Conservation (phyloP, 2,888 invertebrate species). For the Crocallis elinguaria region DNA sequence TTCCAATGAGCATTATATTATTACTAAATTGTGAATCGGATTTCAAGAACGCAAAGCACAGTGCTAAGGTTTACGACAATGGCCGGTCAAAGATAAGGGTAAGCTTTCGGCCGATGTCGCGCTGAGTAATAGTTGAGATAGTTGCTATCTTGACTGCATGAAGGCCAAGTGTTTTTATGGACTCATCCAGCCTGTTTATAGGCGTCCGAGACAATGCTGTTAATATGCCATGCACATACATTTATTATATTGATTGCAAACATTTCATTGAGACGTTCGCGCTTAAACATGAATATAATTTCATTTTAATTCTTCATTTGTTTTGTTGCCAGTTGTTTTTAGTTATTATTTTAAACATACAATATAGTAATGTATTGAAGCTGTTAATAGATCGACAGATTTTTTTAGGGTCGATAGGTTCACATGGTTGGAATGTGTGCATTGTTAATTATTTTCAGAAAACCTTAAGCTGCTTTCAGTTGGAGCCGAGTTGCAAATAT, state of each 20-base stretch:
- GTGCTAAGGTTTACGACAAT: constrained; percentile 47
- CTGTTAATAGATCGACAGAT: no score
- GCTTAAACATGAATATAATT: background rate
- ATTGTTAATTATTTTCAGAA: constrained; percentile 17
- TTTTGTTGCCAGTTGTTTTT: background rate
- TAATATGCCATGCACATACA: constrained; percentile 28
- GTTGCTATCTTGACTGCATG: constrained; percentile 60
- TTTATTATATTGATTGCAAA: constrained; percentile 21
- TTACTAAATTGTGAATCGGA: constrained; percentile 48
- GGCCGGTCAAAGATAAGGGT: constrained; percentile 56
- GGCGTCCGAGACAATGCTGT: constrained; percentile 41
- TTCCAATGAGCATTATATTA: constrained; percentile 39
- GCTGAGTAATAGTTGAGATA: constrained; percentile 72
- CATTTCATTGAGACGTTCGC: constrained; percentile 4
- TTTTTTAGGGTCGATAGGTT: no score
- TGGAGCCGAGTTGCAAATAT: constrained; percentile 35
- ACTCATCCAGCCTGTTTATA: constrained; percentile 49
- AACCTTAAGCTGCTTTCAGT: constrained; percentile 20
- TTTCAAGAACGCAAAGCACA: constrained; percentile 46
- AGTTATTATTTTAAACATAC: no score
- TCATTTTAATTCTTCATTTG: background rate
- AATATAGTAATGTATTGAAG: no score
- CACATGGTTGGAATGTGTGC: background rate
- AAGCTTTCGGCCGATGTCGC: constrained; percentile 60
- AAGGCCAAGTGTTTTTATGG: constrained; percentile 65